These are phyloP conservation scores for Hemichromis elongatus DNA, from an alignment of 2,113 vertebrate species.

Conservation along the genomic window DNA sequence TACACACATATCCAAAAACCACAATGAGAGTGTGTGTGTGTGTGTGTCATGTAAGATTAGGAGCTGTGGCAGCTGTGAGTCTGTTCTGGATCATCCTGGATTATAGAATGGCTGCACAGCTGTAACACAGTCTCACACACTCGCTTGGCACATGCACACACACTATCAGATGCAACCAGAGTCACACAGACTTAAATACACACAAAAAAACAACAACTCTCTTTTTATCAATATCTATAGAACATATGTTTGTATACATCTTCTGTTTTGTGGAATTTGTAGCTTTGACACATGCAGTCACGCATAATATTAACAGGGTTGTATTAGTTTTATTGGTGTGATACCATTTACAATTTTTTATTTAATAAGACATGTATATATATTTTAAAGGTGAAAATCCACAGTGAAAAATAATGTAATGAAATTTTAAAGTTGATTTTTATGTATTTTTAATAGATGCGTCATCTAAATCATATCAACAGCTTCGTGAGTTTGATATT, in stretches of 20 bases:
- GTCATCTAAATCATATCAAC: not conserved
- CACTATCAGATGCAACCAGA: not conserved
- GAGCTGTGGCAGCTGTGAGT: constrained; percentile 65
- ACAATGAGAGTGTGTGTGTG: not conserved
- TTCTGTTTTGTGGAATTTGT: not conserved
- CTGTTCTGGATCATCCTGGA: constrained; percentile 69
- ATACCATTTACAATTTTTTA: not conserved
- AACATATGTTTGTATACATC: not conserved
- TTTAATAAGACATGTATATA: not conserved
- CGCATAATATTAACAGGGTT: not conserved
- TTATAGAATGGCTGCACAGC: constrained; percentile 58
- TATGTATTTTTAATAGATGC: no score
- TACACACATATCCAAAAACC: constrained; percentile 15
- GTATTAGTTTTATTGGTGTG: not conserved
- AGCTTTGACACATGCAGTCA: not conserved
- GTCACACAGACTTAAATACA: not conserved
- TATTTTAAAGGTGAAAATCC: not conserved
- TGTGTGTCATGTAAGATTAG: constrained; percentile 56
- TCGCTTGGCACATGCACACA: constrained; percentile 4
- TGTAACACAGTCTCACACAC: constrained; percentile 32
- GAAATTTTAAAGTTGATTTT: not conserved
- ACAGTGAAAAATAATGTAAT: not conserved
- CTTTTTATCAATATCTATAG: not conserved
- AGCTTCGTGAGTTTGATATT: not conserved
- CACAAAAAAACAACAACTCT: not conserved